Conservation (phyloP, 1,140 invertebrate genomes). For the Lanistes nyassanus region DNA sequence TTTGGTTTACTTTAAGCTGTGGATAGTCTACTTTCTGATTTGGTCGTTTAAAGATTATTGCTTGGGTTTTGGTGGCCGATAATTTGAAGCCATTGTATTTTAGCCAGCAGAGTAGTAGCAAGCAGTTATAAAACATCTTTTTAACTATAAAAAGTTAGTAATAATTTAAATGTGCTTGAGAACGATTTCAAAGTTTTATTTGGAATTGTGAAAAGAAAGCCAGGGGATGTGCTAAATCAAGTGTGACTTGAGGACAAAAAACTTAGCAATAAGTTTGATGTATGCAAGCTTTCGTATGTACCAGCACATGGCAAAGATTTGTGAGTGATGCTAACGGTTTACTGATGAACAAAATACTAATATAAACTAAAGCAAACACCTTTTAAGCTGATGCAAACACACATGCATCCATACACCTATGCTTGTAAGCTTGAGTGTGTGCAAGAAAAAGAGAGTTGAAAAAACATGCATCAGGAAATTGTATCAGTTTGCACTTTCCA, state of each 20-base stretch:
- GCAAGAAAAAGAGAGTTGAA: slow-evolving; percentile 9
- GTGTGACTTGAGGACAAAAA: neutral
- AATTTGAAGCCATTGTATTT: too few species aligned
- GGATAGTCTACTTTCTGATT: too few species aligned
- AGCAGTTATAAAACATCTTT: too few species aligned
- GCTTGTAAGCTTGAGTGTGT: too few species aligned
- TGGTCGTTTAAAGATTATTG: too few species aligned
- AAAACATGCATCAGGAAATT: neutral
- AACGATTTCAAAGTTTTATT: too few species aligned
- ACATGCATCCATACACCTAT: neutral
- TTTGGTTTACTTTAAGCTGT: too few species aligned
- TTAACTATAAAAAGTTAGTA: too few species aligned
- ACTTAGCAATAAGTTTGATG: neutral
- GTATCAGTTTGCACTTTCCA: neutral
- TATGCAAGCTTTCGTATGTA: neutral
- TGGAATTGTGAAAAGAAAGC: neutral
- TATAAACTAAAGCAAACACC: neutral
- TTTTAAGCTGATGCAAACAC: neutral
- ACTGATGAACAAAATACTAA: neutral
- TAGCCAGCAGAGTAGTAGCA: too few species aligned
- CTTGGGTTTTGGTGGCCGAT: too few species aligned
- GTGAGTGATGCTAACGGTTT: neutral
- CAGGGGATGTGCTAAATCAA: neutral
- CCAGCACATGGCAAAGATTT: neutral
- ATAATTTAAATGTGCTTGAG: too few species aligned